These are phyloP conservation scores for Siniperca obscura DNA, from an alignment of 2,797 vertebrate species.

Conservation along the genomic window DNA sequence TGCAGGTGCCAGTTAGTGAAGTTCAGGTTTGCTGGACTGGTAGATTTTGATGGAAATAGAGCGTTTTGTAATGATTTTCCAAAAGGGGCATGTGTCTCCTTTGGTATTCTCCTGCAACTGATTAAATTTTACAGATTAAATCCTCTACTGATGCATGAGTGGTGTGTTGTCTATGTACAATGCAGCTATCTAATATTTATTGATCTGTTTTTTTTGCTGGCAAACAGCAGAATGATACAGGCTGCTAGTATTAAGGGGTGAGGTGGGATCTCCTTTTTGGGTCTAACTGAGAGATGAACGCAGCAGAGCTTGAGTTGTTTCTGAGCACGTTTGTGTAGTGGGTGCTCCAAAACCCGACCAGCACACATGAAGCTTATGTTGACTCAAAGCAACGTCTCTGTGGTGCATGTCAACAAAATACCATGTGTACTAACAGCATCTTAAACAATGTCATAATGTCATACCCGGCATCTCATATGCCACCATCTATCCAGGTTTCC, in stretches of 20 bases:
- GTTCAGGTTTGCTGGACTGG: neutral
- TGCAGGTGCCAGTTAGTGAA: neutral
- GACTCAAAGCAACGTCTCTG: neutral
- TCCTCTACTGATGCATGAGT: neutral
- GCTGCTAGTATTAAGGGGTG: neutral
- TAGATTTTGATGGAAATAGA: neutral
- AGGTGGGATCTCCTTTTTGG: neutral
- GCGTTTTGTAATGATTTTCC: neutral
- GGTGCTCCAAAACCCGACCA: neutral
- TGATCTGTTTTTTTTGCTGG: neutral
- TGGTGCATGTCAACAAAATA: neutral
- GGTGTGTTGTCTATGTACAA: neutral
- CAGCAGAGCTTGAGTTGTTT: neutral
- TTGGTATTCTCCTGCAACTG: conserved; percentile 6
- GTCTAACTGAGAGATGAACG: neutral
- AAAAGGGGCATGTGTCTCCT: neutral
- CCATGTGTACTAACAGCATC: neutral
- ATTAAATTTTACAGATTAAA: conserved; percentile 22
- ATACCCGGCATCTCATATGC: neutral
- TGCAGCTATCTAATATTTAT: conserved; percentile 2
- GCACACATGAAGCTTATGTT: neutral
- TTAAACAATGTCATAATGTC: neutral
- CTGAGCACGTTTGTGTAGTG: neutral
- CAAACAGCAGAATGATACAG: neutral
- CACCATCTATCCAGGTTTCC: neutral